These are phyloP conservation scores for Mungos mungo DNA, from an alignment of 2,113 vertebrate genomes.

Conservation along the genomic window DNA sequence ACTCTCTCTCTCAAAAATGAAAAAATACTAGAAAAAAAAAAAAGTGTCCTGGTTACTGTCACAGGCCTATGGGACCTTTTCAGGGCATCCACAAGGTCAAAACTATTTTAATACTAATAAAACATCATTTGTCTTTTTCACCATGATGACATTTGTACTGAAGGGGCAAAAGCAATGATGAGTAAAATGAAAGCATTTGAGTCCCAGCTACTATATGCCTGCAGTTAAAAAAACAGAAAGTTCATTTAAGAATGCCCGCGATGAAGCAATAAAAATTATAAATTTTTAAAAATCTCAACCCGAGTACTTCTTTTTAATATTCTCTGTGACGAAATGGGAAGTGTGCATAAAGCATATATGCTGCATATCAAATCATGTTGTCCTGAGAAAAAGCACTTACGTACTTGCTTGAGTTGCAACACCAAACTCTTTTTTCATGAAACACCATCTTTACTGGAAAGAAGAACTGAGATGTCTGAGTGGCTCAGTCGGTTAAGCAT, in stretches of 20 bases:
- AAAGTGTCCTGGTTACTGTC: background rate
- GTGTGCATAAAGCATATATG: background rate
- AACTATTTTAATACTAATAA: slow-evolving; percentile 16
- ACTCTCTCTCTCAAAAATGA: too few species aligned
- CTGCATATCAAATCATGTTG: background rate
- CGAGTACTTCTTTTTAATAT: background rate
- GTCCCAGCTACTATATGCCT: background rate
- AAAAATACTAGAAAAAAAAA: too few species aligned
- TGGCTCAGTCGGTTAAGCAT: too few species aligned
- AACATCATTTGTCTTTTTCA: background rate
- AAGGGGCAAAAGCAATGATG: background rate
- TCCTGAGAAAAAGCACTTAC: background rate
- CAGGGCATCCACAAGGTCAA: background rate
- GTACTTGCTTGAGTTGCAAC: background rate
- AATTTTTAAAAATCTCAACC: background rate
- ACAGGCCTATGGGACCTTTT: background rate
- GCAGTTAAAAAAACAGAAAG: background rate
- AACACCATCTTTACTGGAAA: slow-evolving; percentile 36
- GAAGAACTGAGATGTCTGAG: background rate
- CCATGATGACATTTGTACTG: background rate
- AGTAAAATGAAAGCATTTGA: background rate
- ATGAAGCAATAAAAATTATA: background rate
- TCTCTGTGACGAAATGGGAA: background rate
- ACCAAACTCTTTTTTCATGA: background rate
- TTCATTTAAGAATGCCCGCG: background rate